Conservation (phyloP, 2,113 vertebrate species). For the Cheilinus undulatus region DNA sequence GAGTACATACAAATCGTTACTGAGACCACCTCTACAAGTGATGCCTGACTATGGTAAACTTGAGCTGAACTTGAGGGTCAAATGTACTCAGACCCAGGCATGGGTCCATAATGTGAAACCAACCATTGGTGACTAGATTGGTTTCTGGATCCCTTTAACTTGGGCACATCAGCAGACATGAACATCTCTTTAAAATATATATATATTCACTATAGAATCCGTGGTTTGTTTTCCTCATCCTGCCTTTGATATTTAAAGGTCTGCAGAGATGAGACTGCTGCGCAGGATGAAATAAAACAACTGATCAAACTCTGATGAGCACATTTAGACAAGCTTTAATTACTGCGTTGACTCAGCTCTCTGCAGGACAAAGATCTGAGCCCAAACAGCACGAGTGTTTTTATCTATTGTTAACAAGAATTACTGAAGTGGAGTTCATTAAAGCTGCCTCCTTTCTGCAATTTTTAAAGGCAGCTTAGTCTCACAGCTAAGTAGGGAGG, state of each 20-base stretch:
- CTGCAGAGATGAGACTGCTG: background rate
- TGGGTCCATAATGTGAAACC: too few species aligned
- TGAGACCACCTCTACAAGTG: too few species aligned
- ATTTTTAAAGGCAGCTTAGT: conserved; percentile 27
- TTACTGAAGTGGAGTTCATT: conserved; percentile 53
- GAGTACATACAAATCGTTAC: too few species aligned
- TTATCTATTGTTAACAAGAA: conserved; percentile 49
- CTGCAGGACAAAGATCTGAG: conserved; percentile 13
- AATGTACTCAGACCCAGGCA: too few species aligned
- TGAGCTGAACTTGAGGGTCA: too few species aligned
- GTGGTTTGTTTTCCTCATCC: background rate
- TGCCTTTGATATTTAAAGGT: background rate
- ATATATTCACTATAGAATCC: too few species aligned
- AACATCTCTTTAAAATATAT: background rate
- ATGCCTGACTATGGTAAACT: too few species aligned
- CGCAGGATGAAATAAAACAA: background rate
- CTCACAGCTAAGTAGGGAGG: conserved; percentile 21
- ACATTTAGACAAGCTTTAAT: background rate
- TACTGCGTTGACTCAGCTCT: conserved; percentile 9
- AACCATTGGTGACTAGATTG: too few species aligned
- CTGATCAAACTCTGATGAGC: conserved; percentile 1
- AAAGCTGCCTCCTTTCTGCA: conserved; percentile 40
- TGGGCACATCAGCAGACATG: background rate
- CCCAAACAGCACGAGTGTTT: conserved; percentile 27
- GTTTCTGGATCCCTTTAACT: too few species aligned